These are phyloP conservation scores for Microctenopoma lineatum DNA, from an alignment of 2,797 vertebrate genomes.

Conservation along the genomic window DNA sequence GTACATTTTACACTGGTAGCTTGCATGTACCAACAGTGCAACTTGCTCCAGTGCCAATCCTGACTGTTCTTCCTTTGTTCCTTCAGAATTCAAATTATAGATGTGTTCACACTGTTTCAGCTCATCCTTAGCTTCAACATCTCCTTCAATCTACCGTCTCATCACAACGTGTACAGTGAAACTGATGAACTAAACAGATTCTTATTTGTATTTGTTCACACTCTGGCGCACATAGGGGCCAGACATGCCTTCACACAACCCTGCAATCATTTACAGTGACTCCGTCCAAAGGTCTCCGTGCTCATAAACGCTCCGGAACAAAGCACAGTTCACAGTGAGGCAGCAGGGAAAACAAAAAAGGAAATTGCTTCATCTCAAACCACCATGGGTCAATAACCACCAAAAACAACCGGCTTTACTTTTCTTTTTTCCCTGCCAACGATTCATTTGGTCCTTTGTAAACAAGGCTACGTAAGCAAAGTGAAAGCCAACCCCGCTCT, in stretches of 20 bases:
- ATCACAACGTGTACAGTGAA: constrained; percentile 1
- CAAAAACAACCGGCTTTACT: constrained; percentile 10
- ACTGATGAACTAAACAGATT: background rate
- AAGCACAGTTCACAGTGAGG: constrained; percentile 28
- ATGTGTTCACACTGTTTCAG: background rate
- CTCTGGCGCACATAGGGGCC: constrained; percentile 2
- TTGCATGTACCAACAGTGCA: background rate
- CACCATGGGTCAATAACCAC: constrained; percentile 27
- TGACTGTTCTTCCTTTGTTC: background rate
- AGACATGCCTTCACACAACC: constrained; percentile 22
- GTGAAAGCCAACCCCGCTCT: constrained; percentile 22
- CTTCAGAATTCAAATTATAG: background rate
- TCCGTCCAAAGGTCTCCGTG: constrained; percentile 59
- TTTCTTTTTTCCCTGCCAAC: constrained; percentile 1
- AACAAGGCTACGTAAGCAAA: constrained; percentile 25
- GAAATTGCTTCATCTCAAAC: constrained; percentile 20
- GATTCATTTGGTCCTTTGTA: constrained; percentile 24
- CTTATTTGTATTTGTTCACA: constrained; percentile 11
- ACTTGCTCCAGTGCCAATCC: background rate
- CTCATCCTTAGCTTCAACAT: background rate
- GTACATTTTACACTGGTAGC: background rate
- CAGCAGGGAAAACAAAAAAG: constrained; percentile 29
- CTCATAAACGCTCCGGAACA: constrained; percentile 31
- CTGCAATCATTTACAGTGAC: constrained; percentile 43
- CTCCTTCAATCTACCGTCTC: background rate